Conservation (phyloP, 2,888 invertebrate species). For the Dasypolia templi region DNA sequence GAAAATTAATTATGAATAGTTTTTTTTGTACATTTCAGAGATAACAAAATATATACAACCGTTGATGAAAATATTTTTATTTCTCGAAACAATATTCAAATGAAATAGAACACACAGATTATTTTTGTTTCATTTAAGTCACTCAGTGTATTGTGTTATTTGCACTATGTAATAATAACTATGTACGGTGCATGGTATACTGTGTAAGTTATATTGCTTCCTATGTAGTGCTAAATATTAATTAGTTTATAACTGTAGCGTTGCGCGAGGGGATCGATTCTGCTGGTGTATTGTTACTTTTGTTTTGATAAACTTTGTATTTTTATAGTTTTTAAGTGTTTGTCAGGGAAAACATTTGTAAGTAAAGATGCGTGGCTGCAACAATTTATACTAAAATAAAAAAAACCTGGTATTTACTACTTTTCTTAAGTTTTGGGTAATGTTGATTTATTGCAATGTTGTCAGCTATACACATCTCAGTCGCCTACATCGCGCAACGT, state of each 20-base stretch:
- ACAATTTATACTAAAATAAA: slow-evolving; percentile 13
- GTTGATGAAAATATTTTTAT: slow-evolving; percentile 36
- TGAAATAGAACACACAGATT: slow-evolving; percentile 48
- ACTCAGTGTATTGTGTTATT: slow-evolving; percentile 44
- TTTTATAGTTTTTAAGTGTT: slow-evolving; percentile 61
- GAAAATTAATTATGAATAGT: slow-evolving; percentile 30
- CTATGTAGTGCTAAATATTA: slow-evolving; percentile 79
- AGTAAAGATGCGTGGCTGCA: slow-evolving; percentile 25
- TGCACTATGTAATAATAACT: slow-evolving; percentile 42
- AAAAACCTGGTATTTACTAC: slow-evolving; percentile 35
- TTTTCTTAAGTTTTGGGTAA: slow-evolving; percentile 46
- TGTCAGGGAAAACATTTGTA: slow-evolving; percentile 33
- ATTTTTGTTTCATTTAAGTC: slow-evolving; percentile 43
- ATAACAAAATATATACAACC: slow-evolving; percentile 39
- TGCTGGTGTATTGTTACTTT: slow-evolving; percentile 38
- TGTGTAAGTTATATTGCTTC: slow-evolving; percentile 77
- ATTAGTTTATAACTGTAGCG: slow-evolving; percentile 50
- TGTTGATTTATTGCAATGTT: slow-evolving; percentile 36
- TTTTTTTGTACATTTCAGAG: slow-evolving; percentile 38
- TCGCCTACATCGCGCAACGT: slow-evolving; percentile 53
- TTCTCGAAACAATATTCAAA: slow-evolving; percentile 45
- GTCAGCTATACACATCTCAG: slow-evolving; percentile 33
- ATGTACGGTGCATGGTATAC: slow-evolving; percentile 57
- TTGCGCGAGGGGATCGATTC: slow-evolving; percentile 49
- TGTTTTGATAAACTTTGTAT: slow-evolving; percentile 50